Evolutionary conservation across 1,140 invertebrate species (phyloP).

Genomic region (Zaprionus gabonicus): DNA sequence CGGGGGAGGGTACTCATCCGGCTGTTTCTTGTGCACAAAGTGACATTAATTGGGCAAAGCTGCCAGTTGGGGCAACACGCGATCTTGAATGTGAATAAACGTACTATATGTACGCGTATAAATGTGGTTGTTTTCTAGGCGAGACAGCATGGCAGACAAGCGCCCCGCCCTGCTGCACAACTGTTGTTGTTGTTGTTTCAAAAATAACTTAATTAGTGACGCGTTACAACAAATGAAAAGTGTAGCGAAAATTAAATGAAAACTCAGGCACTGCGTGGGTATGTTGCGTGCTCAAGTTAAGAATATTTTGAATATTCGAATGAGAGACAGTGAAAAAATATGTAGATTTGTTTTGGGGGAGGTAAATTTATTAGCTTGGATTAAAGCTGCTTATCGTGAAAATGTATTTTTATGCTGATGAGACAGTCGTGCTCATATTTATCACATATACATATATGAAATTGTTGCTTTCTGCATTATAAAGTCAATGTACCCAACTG

Average conservation of each 20-base stretch:
- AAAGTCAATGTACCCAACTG: constrained; percentile 11
- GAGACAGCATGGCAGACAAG: constrained; percentile 64
- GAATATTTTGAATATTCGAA: constrained; percentile 22
- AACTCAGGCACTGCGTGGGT: constrained; percentile 45
- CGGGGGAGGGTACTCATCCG: background rate
- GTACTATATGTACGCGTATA: background rate
- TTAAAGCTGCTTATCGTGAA: constrained; percentile 5
- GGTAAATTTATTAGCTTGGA: constrained; percentile 12
- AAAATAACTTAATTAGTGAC: constrained; percentile 79
- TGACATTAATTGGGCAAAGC: constrained; percentile 76
- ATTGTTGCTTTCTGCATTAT: background rate
- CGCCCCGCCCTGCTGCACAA: constrained; percentile 39
- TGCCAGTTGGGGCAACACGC: constrained; percentile 55
- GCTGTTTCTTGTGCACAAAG: constrained; percentile 35
- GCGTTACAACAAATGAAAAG: constrained; percentile 60
- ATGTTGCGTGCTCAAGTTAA: constrained; percentile 44
- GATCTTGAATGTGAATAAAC: constrained; percentile 55
- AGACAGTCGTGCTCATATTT: background rate
- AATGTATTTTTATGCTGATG: constrained; percentile 13
- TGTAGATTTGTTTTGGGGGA: constrained; percentile 51
- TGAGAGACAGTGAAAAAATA: constrained; percentile 12
- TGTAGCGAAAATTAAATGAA: constrained; percentile 63
- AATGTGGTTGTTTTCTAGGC: constrained; percentile 14
- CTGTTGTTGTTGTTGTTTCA: constrained; percentile 31
- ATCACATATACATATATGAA: background rate